Percentiles rank a stretch among this genome's conserved stretches.
Conservation (phyloP, 2,113 vertebrate genomes). For the Rhea pennata region DNA sequence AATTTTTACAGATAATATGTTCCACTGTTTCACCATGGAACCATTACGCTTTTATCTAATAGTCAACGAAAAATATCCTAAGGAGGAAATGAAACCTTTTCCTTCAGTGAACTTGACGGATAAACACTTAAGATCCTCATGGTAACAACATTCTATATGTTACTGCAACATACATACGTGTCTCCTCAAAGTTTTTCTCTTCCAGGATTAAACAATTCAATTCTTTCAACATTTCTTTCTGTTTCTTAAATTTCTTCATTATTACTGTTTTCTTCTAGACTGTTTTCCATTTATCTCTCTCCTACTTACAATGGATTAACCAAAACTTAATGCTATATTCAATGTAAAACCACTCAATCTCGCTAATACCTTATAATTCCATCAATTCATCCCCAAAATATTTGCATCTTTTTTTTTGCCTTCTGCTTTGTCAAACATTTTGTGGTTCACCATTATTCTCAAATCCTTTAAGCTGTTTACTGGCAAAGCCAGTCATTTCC, state of each 20-base stretch:
- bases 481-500: neutral
- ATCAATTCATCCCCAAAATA: neutral
- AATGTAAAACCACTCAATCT: neutral
- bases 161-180: neutral
- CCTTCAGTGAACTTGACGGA: neutral
- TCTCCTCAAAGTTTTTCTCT: neutral
- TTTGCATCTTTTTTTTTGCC: neutral
- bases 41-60: neutral
- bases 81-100: neutral
- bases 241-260: neutral
- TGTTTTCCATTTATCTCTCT: neutral
- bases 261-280: neutral
- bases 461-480: neutral
- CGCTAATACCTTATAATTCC: neutral
- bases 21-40: neutral
- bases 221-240: neutral
- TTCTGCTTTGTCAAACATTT: neutral
- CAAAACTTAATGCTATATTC: neutral
- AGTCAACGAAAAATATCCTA: neutral
- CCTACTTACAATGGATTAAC: neutral
- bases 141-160: neutral
- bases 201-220: neutral
- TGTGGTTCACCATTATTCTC: neutral
- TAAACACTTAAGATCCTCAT: neutral
- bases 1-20: neutral